Evolutionary conservation across 2,797 vertebrate genomes (phyloP).

Genomic region (Craterocephalus amniculus): DNA sequence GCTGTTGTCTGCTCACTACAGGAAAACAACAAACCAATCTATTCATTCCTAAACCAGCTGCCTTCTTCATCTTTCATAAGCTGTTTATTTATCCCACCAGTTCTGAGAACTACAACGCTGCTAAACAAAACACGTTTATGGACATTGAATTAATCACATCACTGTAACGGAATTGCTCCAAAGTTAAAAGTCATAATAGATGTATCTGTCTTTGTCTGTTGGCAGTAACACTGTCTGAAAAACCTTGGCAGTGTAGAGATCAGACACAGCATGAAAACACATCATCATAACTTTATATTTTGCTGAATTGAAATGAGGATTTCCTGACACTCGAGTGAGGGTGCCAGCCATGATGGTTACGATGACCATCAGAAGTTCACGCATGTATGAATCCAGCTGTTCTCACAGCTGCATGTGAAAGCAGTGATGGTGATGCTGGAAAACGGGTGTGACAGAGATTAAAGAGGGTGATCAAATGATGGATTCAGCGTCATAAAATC

Average conservation of each 20-base stretch:
- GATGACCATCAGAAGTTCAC: neutral
- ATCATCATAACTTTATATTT: neutral
- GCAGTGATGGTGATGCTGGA: neutral
- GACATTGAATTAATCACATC: conserved; percentile 50
- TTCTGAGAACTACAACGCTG: conserved; percentile 64
- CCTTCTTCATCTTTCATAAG: conserved; percentile 49
- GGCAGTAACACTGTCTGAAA: neutral
- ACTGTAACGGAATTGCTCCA: conserved; percentile 25
- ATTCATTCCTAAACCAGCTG: conserved; percentile 59
- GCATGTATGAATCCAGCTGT: neutral
- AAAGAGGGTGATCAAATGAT: conserved; percentile 20
- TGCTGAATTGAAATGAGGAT: neutral
- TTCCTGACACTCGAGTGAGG: neutral
- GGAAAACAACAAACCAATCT: conserved; percentile 45
- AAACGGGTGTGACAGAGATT: conserved; percentile 1
- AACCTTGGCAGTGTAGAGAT: conserved; percentile 8
- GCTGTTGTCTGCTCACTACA: conserved; percentile 41
- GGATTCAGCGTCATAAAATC: conserved; percentile 39
- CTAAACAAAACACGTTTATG: conserved; percentile 66
- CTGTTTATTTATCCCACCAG: conserved; percentile 61
- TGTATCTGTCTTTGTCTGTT: neutral
- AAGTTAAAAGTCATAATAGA: conserved; percentile 18
- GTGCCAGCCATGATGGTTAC: neutral
- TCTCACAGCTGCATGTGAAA: neutral
- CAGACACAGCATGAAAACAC: conserved; percentile 3